These are phyloP conservation scores for Agriopis aurantiaria DNA, from an alignment of 2,888 invertebrate species.

Conservation along the genomic window DNA sequence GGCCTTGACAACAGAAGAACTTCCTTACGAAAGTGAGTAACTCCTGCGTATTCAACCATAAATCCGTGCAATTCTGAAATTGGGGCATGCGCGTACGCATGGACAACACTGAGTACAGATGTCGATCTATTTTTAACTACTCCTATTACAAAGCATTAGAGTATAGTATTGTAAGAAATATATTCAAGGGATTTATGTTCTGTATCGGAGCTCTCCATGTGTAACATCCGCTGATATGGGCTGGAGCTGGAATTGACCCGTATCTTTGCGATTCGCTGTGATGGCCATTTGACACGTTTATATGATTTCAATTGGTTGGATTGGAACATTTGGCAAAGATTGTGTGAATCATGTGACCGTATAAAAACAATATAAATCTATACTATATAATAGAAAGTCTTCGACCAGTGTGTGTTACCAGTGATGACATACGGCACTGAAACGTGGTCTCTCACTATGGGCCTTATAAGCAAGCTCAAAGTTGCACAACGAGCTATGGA, in stretches of 20 bases:
- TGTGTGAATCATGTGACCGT: not conserved
- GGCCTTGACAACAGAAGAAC: slow-evolving; percentile 14
- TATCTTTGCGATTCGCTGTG: slow-evolving; percentile 45
- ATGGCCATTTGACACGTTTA: slow-evolving; percentile 23
- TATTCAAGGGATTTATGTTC: slow-evolving; percentile 7
- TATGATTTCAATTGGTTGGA: slow-evolving; percentile 4
- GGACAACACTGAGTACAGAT: slow-evolving; percentile 28
- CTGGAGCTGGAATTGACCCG: slow-evolving; percentile 45
- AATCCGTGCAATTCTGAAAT: slow-evolving; percentile 68
- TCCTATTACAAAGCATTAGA: slow-evolving; percentile 16
- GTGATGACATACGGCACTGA: too few species aligned
- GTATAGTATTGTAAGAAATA: slow-evolving; percentile 1
- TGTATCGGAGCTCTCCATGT: slow-evolving; percentile 28
- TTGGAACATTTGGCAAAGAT: not conserved
- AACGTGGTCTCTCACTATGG: too few species aligned
- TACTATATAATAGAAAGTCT: too few species aligned
- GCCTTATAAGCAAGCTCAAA: too few species aligned
- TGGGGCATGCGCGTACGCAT: slow-evolving; percentile 60
- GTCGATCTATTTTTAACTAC: slow-evolving; percentile 9
- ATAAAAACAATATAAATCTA: not conserved
- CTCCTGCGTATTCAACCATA: slow-evolving; percentile 65
- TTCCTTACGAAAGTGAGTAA: slow-evolving; percentile 48
- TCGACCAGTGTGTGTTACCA: too few species aligned
- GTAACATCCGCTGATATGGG: slow-evolving; percentile 53
- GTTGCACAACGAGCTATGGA: too few species aligned